Evolutionary conservation across 2,888 invertebrate species (phyloP), one percentile per base, ranked within the genome.

Genomic region (Cabera pusaria): DNA sequence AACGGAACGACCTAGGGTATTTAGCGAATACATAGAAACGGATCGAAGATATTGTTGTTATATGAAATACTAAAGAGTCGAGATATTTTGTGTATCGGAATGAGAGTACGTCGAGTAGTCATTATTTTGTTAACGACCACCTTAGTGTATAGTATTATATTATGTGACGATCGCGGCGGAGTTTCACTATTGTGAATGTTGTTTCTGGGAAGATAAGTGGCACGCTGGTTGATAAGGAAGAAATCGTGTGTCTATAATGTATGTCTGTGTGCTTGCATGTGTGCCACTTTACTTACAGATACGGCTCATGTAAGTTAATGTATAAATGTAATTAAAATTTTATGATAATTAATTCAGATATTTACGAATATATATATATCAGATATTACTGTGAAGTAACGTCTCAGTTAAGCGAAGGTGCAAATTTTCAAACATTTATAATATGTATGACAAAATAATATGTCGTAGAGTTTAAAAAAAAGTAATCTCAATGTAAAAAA

Each of bases 81-180:
- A 20, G 6, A 7, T 20, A 6, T 26, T 17, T 14, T 17, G 17
- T 5, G 14, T 12, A 8, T 21, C 7, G 8, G 9, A 2, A 22
- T 16, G 6, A 14, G 14, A 9, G 21, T 38, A n/a, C 21, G 26
- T 32, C 29, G 4, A 14, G n/a, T 42, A 40, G 44, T 29, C 43
- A 29, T 46, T 45, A n/a, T n/a, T 44, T 46, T 28, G 33, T 31
- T 24, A 37, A 40, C 29, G 38, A 44, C 50, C 44, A 50, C 51
- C 48, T 45, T 48, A 45, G 40, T 7, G 11, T 39, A 44, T 17
- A 50, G 38, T 45, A 43, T 44, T 46, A 42, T 38, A 21, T n/a
- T 24, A 16, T 38, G 37, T 25, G 22, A 38, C 32, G 26, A 24
- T 35, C 11, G 35, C 8, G 12, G 35, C 33, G 17, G n/a, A 18